Conservation (phyloP, 2,888 invertebrate species). For the Zaprionus bogoriensis region DNA sequence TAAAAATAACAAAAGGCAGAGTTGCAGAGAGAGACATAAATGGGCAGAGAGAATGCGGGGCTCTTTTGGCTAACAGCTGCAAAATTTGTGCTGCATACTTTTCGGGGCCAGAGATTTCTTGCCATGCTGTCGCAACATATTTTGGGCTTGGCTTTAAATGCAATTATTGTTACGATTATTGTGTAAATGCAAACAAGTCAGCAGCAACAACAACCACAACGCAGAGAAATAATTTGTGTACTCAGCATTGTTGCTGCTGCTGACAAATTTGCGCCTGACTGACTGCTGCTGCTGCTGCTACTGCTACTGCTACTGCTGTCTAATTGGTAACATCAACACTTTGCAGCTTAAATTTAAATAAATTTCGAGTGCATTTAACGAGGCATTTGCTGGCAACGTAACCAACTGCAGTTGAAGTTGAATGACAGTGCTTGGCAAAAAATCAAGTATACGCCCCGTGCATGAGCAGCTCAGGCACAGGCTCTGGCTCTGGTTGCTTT, state of each 20-base stretch:
- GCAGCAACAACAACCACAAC: conserved; percentile 5
- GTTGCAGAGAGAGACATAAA: neutral
- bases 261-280: conserved; percentile 54
- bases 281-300: conserved; percentile 20
- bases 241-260: conserved; percentile 17
- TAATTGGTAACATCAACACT: conserved; percentile 55
- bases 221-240: conserved; percentile 59
- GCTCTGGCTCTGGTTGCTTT: too few relatives aligned
- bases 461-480: conserved; percentile 11
- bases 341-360: conserved; percentile 16
- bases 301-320: conserved; percentile 32
- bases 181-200: conserved; percentile 41
- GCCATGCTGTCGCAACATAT: conserved; percentile 46
- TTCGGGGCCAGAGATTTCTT: conserved; percentile 51
- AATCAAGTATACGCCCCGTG: conserved; percentile 59
- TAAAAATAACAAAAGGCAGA: conserved; percentile 71
- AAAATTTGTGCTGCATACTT: conserved; percentile 35
- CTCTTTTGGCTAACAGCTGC: conserved; percentile 20
- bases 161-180: conserved; percentile 64
- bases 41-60: neutral
- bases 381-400: neutral
- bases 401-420: conserved; percentile 46
- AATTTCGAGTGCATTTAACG: neutral
- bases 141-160: conserved; percentile 47
- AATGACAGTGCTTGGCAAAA: conserved; percentile 49